Evolutionary conservation across 2,113 vertebrate species (phyloP).

Genomic region (Silurus asotus): DNA sequence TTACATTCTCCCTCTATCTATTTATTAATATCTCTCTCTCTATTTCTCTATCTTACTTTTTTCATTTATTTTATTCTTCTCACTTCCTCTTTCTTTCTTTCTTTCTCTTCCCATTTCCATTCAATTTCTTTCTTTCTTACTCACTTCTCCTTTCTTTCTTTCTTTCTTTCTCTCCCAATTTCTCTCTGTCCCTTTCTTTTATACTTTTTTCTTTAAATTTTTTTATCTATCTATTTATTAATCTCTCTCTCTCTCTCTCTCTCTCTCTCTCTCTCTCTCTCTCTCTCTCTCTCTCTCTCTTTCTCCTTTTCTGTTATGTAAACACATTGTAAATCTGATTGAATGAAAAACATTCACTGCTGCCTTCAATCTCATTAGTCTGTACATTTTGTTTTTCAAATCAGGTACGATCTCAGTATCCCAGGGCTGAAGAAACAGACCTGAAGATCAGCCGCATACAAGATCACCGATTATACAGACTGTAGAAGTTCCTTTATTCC

Average conservation of each 20-base stretch:
- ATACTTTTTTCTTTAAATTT: not conserved
- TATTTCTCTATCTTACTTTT: too few relatives aligned
- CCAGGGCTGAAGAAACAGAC: slow-evolving; percentile 64
- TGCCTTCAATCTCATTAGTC: not conserved
- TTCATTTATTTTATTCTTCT: too few relatives aligned
- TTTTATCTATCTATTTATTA: not conserved
- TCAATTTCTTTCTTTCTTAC: too few relatives aligned
- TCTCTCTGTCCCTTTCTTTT: not conserved
- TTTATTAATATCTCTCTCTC: too few relatives aligned
- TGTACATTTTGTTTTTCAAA: slow-evolving; percentile 17
- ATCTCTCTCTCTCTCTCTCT: not conserved
- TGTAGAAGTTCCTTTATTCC: not conserved
- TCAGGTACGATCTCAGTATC: slow-evolving; percentile 70
- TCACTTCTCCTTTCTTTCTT: too few relatives aligned
- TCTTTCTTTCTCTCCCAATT: too few relatives aligned
- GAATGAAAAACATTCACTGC: not conserved
- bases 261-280: too few relatives aligned
- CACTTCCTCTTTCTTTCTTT: too few relatives aligned
- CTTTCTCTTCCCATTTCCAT: too few relatives aligned
- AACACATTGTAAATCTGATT: not conserved
- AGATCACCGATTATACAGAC: not conserved
- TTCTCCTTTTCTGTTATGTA: not conserved
- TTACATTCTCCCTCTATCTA: too few relatives aligned
- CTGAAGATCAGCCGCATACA: slow-evolving; percentile 20
- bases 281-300: not conserved